These are phyloP conservation scores for Tethea ocularis DNA, from an alignment of 2,888 invertebrate species.

Conservation along the genomic window DNA sequence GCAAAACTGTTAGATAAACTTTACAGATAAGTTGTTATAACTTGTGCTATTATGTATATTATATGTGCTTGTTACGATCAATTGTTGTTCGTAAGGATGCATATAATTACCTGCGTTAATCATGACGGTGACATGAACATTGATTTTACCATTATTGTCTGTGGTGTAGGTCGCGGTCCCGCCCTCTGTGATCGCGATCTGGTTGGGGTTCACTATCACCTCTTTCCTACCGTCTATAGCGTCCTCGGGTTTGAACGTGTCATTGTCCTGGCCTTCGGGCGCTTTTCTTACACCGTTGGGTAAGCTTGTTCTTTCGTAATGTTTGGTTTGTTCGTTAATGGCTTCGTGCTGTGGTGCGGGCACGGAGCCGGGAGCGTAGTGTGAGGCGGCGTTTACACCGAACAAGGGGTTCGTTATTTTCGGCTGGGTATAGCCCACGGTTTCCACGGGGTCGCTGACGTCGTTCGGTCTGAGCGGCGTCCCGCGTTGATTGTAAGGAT, in stretches of 20 bases:
- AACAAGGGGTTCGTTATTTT: conserved; percentile 75
- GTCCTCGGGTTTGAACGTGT: conserved; percentile 85
- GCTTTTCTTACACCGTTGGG: conserved; percentile 86
- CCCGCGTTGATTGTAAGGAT: conserved; percentile 59
- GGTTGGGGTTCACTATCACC: conserved; percentile 72
- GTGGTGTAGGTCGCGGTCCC: conserved; percentile 85
- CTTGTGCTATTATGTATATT: conserved; percentile 52
- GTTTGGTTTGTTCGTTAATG: conserved; percentile 53
- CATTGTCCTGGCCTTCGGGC: conserved; percentile 93
- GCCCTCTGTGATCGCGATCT: conserved; percentile 78
- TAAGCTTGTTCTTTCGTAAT: conserved; percentile 59
- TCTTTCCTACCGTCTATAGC: conserved; percentile 84
- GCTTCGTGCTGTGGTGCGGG: conserved; percentile 41
- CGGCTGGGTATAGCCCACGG: conserved; percentile 50
- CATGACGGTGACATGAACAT: conserved; percentile 94
- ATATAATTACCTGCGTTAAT: conserved; percentile 88
- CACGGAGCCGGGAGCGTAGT: conserved; percentile 69
- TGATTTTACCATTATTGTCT: conserved; percentile 93
- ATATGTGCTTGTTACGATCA: conserved; percentile 56
- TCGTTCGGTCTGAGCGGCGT: conserved; percentile 51
- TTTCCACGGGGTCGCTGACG: conserved; percentile 55
- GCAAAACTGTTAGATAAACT: conserved; percentile 76
- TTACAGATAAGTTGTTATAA: conserved; percentile 52
- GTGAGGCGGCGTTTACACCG: conserved; percentile 77
- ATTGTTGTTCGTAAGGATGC: conserved; percentile 76